phyloP scores from a whole-genome alignment of 2,113 vertebrate species.

The Trichomycterus rosablanca region DNA sequence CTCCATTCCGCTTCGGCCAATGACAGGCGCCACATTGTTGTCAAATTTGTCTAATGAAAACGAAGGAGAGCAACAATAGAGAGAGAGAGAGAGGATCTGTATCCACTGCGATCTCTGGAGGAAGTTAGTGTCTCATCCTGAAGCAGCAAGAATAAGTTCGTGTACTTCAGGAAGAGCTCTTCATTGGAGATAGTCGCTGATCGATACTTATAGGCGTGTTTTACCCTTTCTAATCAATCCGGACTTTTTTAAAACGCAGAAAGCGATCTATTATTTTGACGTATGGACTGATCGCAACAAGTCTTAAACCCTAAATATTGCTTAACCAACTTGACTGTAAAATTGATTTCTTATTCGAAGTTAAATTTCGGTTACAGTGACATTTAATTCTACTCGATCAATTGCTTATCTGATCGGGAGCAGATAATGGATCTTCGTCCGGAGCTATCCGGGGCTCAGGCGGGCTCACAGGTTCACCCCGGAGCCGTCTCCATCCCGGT shows the following conservation, averaged over 20 bases:
- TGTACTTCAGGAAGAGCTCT: slow-evolving; percentile 42
- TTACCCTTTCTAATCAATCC: too few relatives aligned
- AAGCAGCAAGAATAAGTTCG: slow-evolving; percentile 57
- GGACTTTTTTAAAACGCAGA: too few relatives aligned
- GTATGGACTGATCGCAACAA: too few relatives aligned
- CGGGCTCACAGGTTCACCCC: slow-evolving; percentile 74
- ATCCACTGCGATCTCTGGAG: slow-evolving; percentile 73
- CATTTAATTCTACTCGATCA: too few relatives aligned
- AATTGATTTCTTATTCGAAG: too few relatives aligned
- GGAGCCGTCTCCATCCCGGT: slow-evolving; percentile 78
- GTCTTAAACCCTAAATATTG: too few relatives aligned
- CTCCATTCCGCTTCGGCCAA: slow-evolving; percentile 83
- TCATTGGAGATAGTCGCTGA: slow-evolving; percentile 1
- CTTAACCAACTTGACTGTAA: too few relatives aligned
- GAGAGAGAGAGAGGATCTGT: slow-evolving; percentile 67
- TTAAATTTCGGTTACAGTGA: too few relatives aligned
- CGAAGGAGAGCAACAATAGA: slow-evolving; percentile 90
- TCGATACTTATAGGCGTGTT: too few relatives aligned
- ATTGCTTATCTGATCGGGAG: background rate
- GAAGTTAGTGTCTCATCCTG: slow-evolving; percentile 75
- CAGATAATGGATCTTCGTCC: slow-evolving; percentile 82
- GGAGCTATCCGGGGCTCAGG: slow-evolving; percentile 74
- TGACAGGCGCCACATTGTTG: slow-evolving; percentile 96
- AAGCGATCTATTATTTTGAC: too few relatives aligned
- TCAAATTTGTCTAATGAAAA: slow-evolving; percentile 97